These are phyloP conservation scores for Dicerorhinus sumatrensis DNA, from an alignment of 2,113 vertebrate species.

Conservation along the genomic window DNA sequence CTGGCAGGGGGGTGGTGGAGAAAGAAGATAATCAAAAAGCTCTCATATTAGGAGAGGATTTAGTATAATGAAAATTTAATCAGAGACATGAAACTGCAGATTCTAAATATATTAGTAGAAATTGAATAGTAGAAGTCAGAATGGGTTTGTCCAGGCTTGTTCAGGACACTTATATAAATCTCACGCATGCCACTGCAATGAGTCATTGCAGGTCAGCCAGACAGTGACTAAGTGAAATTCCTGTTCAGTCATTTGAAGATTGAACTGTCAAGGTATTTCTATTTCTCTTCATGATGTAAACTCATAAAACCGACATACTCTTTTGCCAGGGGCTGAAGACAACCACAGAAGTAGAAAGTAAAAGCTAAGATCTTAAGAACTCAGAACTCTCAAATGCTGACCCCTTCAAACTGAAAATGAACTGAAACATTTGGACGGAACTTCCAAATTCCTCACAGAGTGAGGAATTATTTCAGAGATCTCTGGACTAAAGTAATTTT, in stretches of 20 bases:
- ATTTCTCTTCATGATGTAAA: not conserved
- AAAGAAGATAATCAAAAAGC: not conserved
- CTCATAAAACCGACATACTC: not conserved
- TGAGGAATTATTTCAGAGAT: not conserved
- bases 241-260: not conserved
- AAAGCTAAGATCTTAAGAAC: not conserved
- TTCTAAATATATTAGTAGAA: not conserved
- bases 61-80: not conserved
- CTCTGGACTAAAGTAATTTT: not conserved
- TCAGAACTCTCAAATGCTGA: not conserved
- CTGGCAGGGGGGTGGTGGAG: not conserved
- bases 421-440: not conserved
- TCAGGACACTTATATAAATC: not conserved
- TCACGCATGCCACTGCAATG: not conserved
- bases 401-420: not conserved
- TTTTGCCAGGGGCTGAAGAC: not conserved
- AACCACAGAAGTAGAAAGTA: not conserved
- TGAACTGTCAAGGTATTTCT: not conserved
- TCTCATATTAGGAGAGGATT: not conserved
- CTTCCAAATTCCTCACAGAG: not conserved
- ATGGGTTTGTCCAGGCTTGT: not conserved
- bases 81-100: not conserved
- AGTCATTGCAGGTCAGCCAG: not conserved
- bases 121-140: not conserved
- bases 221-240: not conserved